Conservation (phyloP, 2,888 invertebrate genomes). For the Operophtera brumata region DNA sequence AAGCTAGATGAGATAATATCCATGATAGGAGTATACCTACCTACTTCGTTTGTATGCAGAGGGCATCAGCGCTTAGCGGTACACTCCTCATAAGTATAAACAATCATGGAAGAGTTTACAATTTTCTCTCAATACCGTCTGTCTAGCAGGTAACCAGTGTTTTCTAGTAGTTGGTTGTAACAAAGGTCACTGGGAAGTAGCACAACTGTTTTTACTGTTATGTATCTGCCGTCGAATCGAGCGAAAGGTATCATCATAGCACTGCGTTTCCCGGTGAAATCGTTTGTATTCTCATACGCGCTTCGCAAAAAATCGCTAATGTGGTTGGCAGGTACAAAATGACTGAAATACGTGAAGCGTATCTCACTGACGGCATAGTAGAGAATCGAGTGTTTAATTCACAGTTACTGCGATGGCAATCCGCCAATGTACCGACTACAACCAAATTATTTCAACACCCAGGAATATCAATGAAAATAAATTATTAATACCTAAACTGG, state of each 20-base stretch:
- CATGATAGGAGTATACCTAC: no score
- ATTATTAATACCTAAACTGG: background rate
- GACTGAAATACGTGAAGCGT: slow-evolving; percentile 61
- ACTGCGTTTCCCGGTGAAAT: slow-evolving; percentile 72
- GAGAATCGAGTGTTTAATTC: slow-evolving; percentile 49
- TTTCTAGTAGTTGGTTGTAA: slow-evolving; percentile 55
- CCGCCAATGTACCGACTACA: slow-evolving; percentile 55
- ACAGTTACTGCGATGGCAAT: slow-evolving; percentile 59
- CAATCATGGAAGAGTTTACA: slow-evolving; percentile 25
- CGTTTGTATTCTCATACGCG: slow-evolving; percentile 68
- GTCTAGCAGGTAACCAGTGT: slow-evolving; percentile 37
- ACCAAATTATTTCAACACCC: background rate
- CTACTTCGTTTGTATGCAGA: no score
- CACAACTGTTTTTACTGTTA: slow-evolving; percentile 68
- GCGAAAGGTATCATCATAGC: slow-evolving; percentile 73
- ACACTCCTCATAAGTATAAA: no score
- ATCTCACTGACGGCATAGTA: slow-evolving; percentile 46
- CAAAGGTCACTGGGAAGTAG: slow-evolving; percentile 76
- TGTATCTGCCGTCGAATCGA: slow-evolving; percentile 68
- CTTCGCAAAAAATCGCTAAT: slow-evolving; percentile 60
- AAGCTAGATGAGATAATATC: no score
- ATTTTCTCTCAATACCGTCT: slow-evolving; percentile 29
- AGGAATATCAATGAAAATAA: background rate
- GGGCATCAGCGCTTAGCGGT: no score
- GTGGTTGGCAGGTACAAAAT: slow-evolving; percentile 50